Base-by-base conservation (phyloP, 2,888 invertebrate species). In the Amphipoea lucens region DNA sequence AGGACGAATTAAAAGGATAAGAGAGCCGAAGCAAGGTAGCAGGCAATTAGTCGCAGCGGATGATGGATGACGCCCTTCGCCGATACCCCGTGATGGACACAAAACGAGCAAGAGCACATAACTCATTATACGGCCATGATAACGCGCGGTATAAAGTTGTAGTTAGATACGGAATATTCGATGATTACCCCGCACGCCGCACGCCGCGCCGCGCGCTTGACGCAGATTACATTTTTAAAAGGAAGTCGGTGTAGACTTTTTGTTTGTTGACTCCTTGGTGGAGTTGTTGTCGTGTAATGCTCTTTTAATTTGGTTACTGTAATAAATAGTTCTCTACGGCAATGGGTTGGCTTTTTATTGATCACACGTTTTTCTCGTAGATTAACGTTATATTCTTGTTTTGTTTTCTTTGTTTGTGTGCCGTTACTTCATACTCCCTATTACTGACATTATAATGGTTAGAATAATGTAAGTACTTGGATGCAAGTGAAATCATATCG, bases 91-190 rank as follows among this genome's bases (percentile, higher is more conserved):
- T 94, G 96, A 94, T 94, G 94, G 94, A 94, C 94, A 94, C 94
- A 96, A 96, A 96, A 96, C 94, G 96, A 96, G 89, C 94, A 94
- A 91, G 91, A 92, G 81, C 93, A 91, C 92, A 92, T 93, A 95
- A 94, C 95, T 96, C 96, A 96, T 96, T 97, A 97, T 96, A 96
- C 96, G 95, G 93, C 94, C 94, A 92, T 95, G 96, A 96, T 96
- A 96, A 96, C 94, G 93, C 92, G 90, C 89, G 89, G 91, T 94
- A 95, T 95, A 94, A 96, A 96, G 94, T 94, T 95, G 94, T 95
- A 93, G 92, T 95, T 95, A 95, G 95, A 95, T 95, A 95, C 92
- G 93, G 93, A 92, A 92, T 92, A 93, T 93, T 92, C 91, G 93
- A 93, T 94, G 94, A 95, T 95, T 95, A 93, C 91, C 90, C 90